Conservation (phyloP, 2,797 vertebrate genomes). For the Botia kubotai region DNA sequence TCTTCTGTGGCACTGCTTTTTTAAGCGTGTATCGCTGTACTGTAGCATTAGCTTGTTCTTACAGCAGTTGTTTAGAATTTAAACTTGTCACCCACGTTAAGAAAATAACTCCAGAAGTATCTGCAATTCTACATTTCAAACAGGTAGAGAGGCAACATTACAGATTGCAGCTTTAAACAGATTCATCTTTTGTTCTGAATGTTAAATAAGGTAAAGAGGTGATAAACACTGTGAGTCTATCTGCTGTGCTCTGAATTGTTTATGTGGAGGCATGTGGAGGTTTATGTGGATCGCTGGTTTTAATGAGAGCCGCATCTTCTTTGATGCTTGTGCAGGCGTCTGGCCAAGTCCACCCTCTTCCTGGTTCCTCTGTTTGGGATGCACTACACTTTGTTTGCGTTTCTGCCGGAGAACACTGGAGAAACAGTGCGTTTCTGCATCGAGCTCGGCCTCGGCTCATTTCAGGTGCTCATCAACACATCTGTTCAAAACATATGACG, state of each 20-base stretch:
- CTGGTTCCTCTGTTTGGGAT: constrained; percentile 96
- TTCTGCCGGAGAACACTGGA: constrained; percentile 90
- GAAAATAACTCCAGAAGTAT: no score
- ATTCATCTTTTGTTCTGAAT: neutral
- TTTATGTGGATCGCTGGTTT: neutral
- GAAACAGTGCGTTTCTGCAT: constrained; percentile 87
- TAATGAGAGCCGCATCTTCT: neutral
- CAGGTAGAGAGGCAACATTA: no score
- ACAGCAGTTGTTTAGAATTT: no score
- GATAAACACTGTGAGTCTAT: no score
- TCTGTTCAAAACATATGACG: neutral
- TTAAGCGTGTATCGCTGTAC: no score
- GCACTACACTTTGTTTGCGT: constrained; percentile 95
- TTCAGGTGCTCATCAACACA: constrained; percentile 92
- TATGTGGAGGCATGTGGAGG: neutral
- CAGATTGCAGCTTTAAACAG: neutral
- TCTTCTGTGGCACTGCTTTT: no score
- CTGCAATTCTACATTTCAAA: no score
- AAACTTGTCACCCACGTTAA: no score
- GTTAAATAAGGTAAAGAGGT: no score
- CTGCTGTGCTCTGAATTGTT: no score
- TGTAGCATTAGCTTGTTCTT: no score
- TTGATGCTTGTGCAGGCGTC: constrained; percentile 79
- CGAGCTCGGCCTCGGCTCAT: constrained; percentile 91
- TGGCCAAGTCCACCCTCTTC: constrained; percentile 95